A percentile compares a stretch with the other conserved stretches of the same genome.
phyloP scores from a whole-genome alignment of 2,113 vertebrate species.

The Donacobius atricapilla region DNA sequence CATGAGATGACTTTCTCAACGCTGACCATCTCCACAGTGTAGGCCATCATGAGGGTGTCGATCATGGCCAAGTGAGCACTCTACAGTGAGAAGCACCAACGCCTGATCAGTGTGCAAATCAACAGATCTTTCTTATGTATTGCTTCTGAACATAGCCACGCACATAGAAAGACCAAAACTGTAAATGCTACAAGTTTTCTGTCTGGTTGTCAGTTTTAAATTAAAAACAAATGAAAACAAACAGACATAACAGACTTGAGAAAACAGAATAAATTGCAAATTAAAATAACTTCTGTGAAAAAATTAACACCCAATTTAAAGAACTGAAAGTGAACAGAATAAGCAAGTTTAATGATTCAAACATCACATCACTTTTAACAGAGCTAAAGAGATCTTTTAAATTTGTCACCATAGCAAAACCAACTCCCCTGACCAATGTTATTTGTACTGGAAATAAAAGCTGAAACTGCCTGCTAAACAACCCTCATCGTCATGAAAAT shows the following conservation, averaged over 20 bases:
- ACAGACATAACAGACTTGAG: background rate
- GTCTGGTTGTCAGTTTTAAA: background rate
- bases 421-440: background rate
- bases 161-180: background rate
- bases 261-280: background rate
- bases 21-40: conserved; percentile 90
- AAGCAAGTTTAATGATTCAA: background rate
- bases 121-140: rapidly evolving
- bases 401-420: background rate
- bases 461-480: background rate
- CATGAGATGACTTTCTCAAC: conserved; percentile 88
- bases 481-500: background rate
- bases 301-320: background rate
- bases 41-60: conserved; percentile 95
- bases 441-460: background rate
- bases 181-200: background rate
- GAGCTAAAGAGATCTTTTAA: background rate
- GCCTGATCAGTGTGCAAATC: background rate
- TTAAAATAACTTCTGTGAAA: background rate
- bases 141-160: background rate
- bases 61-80: conserved; percentile 95
- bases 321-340: background rate
- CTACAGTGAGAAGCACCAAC: conserved; percentile 64
- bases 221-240: background rate
- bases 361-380: background rate